Percentiles rank a stretch among this genome's conserved stretches.
Conservation (phyloP, 2,888 invertebrate species). For the Tineola bisselliella region DNA sequence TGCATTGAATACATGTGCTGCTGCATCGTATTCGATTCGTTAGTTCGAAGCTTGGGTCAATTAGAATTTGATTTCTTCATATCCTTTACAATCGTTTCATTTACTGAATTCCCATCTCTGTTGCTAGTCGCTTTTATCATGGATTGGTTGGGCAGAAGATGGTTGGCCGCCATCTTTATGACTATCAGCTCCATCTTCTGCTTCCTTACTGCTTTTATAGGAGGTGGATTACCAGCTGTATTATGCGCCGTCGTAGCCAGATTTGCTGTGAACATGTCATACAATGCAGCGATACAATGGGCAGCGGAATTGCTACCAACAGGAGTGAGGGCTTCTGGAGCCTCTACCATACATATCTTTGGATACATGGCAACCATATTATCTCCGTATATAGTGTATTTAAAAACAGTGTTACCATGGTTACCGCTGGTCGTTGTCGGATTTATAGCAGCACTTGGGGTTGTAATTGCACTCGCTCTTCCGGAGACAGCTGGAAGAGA, state of each 20-base stretch:
- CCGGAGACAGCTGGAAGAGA: conserved; percentile 46
- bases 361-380: conserved; percentile 36
- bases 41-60: conserved; percentile 38
- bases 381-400: conserved; percentile 46
- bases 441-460: conserved; percentile 26
- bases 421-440: conserved; percentile 38
- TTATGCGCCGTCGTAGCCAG: conserved; percentile 41
- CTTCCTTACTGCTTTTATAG: conserved; percentile 31
- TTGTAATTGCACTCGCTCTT: conserved; percentile 28
- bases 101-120: conserved; percentile 45
- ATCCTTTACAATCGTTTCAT: conserved; percentile 41
- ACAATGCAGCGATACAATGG: conserved; percentile 39
- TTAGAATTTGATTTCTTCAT: conserved; percentile 42
- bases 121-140: conserved; percentile 36
- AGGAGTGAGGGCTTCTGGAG: conserved; percentile 37
- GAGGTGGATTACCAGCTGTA: conserved; percentile 34
- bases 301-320: conserved; percentile 45
- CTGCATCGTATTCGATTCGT: conserved; percentile 36
- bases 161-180: conserved; percentile 27
- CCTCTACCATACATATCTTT: conserved; percentile 39
- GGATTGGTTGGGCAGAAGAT: conserved; percentile 40
- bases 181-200: conserved; percentile 29
- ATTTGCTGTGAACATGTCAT: conserved; percentile 39
- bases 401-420: conserved; percentile 33
- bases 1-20: conserved; percentile 35